Evolutionary conservation across 1,140 invertebrate species (phyloP), one percentile per base, ranked within the genome.

Genomic region (Triops longicaudatus): DNA sequence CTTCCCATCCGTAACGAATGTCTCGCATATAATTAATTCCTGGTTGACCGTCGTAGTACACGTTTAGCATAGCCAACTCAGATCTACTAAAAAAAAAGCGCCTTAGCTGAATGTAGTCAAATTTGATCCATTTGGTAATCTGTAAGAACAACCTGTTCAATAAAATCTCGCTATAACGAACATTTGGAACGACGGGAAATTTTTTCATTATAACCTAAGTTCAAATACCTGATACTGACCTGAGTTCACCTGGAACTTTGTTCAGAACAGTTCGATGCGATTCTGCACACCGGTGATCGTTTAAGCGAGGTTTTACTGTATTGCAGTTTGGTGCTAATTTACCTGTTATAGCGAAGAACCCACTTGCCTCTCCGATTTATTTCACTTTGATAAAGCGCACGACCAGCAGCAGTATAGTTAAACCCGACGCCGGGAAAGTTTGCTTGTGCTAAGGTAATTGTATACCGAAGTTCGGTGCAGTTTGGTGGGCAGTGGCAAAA

Each of bases 1-100:
- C 73, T 26, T 74, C 76, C 9, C 73, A 42, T 1, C 76, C 76
- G 26, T 41, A 77, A 17, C 76, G 76, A 44, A 74, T 77, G 22
- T 77, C 76, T 22, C 41, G 73, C 14, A 41, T 72, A 72, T 77
- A 77, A 28, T 43, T 27, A 14, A 77, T 42, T 3, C 72, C 76
- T 12, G 76, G 27, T 73, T 77, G 63, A 9, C 22, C 71, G 37
- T 73, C 73, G 72, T 73, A 77, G 26, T 43, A 77, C 9, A 77
- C 76, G 41, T 77, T 26, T 9, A 77, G 72, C 28, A 77, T 72
- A 9, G 72, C 37, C 0, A 77, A 41, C 42, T 77, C 73, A 7
- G 71, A 73, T 44, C 76, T 77, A 43, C 37, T 11, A 41, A n/a
- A 44, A 42, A 43, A 5, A 75, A 9, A n/a, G 26, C 31, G 31